These are phyloP conservation scores for Athetis lepigone DNA, from an alignment of 2,888 invertebrate genomes.

Conservation along the genomic window DNA sequence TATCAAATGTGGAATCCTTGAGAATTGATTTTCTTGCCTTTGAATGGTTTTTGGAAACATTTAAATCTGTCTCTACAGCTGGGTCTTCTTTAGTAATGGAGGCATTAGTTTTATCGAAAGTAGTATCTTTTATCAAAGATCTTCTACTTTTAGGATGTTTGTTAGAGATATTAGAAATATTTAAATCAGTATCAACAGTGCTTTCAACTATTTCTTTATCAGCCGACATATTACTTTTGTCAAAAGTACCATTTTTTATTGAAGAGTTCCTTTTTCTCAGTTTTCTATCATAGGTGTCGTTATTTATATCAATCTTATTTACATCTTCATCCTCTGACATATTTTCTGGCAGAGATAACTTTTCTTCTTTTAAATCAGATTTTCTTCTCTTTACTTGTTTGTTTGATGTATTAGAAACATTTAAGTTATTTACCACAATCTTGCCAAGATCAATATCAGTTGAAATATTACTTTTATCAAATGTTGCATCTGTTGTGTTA, in stretches of 20 bases:
- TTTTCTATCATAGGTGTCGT: constrained; percentile 16
- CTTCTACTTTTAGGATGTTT: constrained; percentile 26
- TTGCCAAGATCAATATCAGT: constrained; percentile 4
- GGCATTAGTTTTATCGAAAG: constrained; percentile 36
- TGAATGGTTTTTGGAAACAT: constrained; percentile 1
- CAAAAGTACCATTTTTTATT: constrained; percentile 34
- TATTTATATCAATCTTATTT: constrained; percentile 1
- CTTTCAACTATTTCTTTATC: constrained; percentile 4
- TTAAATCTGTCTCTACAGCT: constrained; percentile 12
- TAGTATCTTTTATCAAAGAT: constrained; percentile 39
- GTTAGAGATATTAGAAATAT: constrained; percentile 24
- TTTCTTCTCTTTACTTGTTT: constrained; percentile 33
- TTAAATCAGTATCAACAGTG: neutral
- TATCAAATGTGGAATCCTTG: constrained; percentile 51
- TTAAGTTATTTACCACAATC: constrained; percentile 12
- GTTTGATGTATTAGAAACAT: constrained; percentile 13
- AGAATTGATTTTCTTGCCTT: constrained; percentile 38
- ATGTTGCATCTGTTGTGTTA: constrained; percentile 13
- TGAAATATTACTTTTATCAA: constrained; percentile 25
- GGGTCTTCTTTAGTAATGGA: constrained; percentile 7
- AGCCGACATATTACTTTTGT: constrained; percentile 26
- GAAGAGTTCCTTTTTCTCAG: constrained; percentile 13
- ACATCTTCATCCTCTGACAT: neutral
- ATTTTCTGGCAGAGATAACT: neutral
- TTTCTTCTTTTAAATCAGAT: constrained; percentile 33